phyloP scores from a whole-genome alignment of 2,113 vertebrate genomes.

The Pseudorasbora parva region DNA sequence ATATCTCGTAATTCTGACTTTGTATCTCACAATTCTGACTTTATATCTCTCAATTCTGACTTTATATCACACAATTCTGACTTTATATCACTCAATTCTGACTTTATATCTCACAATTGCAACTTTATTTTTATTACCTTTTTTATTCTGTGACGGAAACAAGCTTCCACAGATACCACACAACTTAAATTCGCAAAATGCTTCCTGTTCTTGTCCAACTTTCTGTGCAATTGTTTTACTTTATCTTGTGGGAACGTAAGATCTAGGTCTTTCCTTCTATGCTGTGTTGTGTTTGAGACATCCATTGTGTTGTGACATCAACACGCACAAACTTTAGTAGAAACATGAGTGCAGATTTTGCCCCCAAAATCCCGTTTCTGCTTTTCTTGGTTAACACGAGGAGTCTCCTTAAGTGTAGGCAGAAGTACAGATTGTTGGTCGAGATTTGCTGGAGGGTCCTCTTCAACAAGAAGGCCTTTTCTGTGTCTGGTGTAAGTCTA shows the following conservation, averaged over 20 bases:
- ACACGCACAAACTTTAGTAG: neutral
- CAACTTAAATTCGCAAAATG: neutral
- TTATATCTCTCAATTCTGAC: too few species aligned
- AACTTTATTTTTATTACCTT: too few species aligned
- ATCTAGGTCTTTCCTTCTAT: neutral
- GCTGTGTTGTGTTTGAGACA: neutral
- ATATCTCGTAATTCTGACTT: too few species aligned
- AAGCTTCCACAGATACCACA: neutral
- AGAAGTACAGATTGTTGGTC: slow-evolving; percentile 53
- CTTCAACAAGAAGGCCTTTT: slow-evolving; percentile 51
- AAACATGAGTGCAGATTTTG: slow-evolving; percentile 13
- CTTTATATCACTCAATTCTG: too few species aligned
- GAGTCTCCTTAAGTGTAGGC: slow-evolving; percentile 50
- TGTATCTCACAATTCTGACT: too few species aligned
- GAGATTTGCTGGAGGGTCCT: slow-evolving; percentile 38
- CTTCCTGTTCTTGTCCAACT: neutral
- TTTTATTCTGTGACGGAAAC: too few species aligned
- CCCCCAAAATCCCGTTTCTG: neutral
- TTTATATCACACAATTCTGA: too few species aligned
- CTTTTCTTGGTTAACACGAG: slow-evolving; percentile 52
- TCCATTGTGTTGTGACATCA: slow-evolving; percentile 34
- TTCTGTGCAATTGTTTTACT: neutral
- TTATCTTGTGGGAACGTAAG: neutral
- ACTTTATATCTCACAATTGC: too few species aligned
- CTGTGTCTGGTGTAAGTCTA: slow-evolving; percentile 56